These are phyloP conservation scores for Heliocidaris tuberculata DNA, from an alignment of 35 echinoderm and acorn worm species.

Conservation along the genomic window DNA sequence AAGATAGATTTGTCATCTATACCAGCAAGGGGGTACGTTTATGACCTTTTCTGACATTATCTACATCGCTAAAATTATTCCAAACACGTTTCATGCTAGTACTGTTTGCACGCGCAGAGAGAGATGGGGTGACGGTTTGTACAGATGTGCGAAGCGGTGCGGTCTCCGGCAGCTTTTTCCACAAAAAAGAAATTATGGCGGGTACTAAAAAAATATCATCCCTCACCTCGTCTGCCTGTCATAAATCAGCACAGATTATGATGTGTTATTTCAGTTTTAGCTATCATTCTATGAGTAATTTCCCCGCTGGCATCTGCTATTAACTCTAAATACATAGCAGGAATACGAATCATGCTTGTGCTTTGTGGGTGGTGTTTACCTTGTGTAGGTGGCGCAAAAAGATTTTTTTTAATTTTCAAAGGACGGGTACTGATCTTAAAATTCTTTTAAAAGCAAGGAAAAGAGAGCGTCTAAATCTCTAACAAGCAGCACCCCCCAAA, in stretches of 20 bases:
- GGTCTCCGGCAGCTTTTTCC: not conserved
- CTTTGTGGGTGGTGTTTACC: not conserved
- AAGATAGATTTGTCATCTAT: not conserved
- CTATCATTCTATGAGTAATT: not conserved
- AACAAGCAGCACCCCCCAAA: no score
- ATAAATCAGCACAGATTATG: not conserved
- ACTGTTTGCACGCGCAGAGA: not conserved
- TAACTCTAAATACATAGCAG: not conserved
- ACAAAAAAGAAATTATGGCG: constrained; percentile 2
- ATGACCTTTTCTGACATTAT: not conserved
- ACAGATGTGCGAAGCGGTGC: not conserved
- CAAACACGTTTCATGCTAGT: not conserved
- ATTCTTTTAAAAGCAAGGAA: no score
- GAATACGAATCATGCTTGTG: not conserved
- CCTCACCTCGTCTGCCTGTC: not conserved
- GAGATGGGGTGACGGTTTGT: not conserved
- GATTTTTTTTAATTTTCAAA: no score
- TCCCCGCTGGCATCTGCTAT: not conserved
- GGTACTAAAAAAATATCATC: not conserved
- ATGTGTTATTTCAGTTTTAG: not conserved
- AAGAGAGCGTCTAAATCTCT: no score
- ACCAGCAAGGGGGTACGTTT: not conserved
- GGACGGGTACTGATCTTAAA: no score
- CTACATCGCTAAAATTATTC: not conserved
- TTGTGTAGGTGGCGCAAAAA: no score